Conservation (phyloP, 2,888 invertebrate genomes). For the Lathronympha strigana region DNA sequence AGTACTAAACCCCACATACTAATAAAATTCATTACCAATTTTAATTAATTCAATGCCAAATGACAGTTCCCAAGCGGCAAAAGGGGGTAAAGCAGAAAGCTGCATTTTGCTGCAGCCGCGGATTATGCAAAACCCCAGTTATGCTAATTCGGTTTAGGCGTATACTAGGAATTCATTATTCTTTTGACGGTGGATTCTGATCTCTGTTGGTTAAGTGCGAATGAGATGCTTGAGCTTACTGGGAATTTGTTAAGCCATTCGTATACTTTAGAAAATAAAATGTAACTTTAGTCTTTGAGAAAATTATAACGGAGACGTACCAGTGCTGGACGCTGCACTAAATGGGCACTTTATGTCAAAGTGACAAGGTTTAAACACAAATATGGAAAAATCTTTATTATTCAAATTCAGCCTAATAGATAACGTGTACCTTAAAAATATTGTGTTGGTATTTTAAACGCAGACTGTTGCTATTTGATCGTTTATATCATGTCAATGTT, state of each 20-base stretch:
- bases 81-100: conserved; percentile 49
- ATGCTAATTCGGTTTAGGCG: conserved; percentile 49
- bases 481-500: too few relatives aligned
- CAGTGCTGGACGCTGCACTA: too few relatives aligned
- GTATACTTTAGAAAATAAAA: neutral
- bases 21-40: conserved; percentile 61
- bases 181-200: conserved; percentile 31
- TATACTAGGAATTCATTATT: conserved; percentile 41
- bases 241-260: neutral
- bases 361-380: too few relatives aligned
- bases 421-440: too few relatives aligned
- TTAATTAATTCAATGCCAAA: conserved; percentile 62
- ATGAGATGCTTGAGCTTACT: neutral
- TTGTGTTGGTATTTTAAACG: too few relatives aligned
- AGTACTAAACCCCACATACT: conserved; percentile 44
- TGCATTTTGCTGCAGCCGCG: conserved; percentile 54
- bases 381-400: too few relatives aligned
- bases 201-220: conserved; percentile 11
- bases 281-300: neutral
- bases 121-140: conserved; percentile 56
- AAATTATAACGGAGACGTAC: too few relatives aligned
- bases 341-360: too few relatives aligned
- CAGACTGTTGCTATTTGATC: too few relatives aligned
- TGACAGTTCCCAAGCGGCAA: conserved; percentile 53
- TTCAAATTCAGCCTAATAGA: too few relatives aligned